phyloP scores from a whole-genome alignment of 2,797 vertebrate species.

The Babyrousa celebensis region DNA sequence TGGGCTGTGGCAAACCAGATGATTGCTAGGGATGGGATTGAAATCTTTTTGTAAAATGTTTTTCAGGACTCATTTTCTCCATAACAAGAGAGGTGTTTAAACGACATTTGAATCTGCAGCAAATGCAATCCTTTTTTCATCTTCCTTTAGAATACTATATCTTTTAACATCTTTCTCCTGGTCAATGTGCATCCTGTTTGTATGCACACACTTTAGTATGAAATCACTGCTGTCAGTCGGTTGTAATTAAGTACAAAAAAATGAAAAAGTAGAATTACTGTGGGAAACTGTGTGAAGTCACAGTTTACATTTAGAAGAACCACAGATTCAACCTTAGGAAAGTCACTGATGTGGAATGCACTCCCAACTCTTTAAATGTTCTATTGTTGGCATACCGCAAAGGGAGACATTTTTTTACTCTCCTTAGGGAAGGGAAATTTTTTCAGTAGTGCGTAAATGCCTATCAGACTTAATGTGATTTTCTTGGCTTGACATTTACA shows the following conservation, averaged over 20 bases:
- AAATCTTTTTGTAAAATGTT: constrained; percentile 69
- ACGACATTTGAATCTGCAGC: constrained; percentile 55
- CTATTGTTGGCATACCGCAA: background rate
- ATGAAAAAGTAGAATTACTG: constrained; percentile 16
- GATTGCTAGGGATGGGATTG: constrained; percentile 3
- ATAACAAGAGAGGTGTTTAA: constrained; percentile 39
- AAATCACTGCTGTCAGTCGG: constrained; percentile 21
- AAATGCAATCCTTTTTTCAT: background rate
- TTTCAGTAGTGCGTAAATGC: constrained; percentile 2
- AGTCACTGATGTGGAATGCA: background rate
- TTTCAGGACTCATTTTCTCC: constrained; percentile 53
- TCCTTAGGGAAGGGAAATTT: background rate
- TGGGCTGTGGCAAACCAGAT: background rate
- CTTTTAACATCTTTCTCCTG: constrained; percentile 38
- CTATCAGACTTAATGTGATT: background rate
- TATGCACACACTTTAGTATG: constrained; percentile 19
- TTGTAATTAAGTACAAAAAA: constrained; percentile 12
- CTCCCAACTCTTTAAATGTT: constrained; percentile 10
- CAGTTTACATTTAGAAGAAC: constrained; percentile 54
- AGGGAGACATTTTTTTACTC: background rate
- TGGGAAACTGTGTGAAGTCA: background rate
- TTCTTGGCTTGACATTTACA: background rate
- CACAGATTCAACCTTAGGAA: constrained; percentile 15
- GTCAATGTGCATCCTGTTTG: constrained; percentile 24
- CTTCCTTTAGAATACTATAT: constrained; percentile 20